Evolutionary conservation across 2,888 invertebrate species (phyloP), one percentile per base, ranked within the genome.

Genomic region (Blastobasis lacticolella): DNA sequence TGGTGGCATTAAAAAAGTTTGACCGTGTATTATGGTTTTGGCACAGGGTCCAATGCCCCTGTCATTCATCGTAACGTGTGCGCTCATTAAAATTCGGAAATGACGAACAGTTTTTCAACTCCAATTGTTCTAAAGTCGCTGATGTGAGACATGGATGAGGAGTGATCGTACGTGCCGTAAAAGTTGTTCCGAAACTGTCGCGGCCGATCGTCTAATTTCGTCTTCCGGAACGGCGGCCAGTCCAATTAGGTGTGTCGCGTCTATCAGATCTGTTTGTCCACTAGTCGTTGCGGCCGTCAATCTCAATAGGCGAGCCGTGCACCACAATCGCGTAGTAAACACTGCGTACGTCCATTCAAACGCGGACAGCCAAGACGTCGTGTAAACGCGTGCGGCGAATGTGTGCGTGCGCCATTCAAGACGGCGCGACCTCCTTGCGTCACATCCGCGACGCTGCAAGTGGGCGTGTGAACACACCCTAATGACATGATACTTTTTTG

Each of bases 41-140:
- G 81, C 80, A 73, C 75, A 71, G 70, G 71, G 81, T 78, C 78
- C 81, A 79, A 76, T 79, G 81, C 80, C 78, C 81, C 73, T 72
- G 78, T 79, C 79, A 78, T 74, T 78, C 78, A 78, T 68, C 66
- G 69, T 71, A 69, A 73, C 71, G 64, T 65, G 66, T 70, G 66
- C 66, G 64, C 75, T 78, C 78, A 83, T 84, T 82, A 81, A 78
- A 80, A 78, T 83, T 85, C 78, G 84, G 86, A 86, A 81, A 81
- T 87, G 87, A 87, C 81, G 76, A 73, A 80, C 78, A 74, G 73
- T 81, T 81, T 81, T 79, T 78, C 66, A 66, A 72, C 63, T 72
- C 63, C 66, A 73, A 79, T 81, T 78, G 82, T 79, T 73, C 71
- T 74, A 73, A 67, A 67, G 59, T 64, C 75, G 69, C 70, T 78